phyloP scores from a whole-genome alignment of 2,888 invertebrate species.

The Tiliacea citrago region DNA sequence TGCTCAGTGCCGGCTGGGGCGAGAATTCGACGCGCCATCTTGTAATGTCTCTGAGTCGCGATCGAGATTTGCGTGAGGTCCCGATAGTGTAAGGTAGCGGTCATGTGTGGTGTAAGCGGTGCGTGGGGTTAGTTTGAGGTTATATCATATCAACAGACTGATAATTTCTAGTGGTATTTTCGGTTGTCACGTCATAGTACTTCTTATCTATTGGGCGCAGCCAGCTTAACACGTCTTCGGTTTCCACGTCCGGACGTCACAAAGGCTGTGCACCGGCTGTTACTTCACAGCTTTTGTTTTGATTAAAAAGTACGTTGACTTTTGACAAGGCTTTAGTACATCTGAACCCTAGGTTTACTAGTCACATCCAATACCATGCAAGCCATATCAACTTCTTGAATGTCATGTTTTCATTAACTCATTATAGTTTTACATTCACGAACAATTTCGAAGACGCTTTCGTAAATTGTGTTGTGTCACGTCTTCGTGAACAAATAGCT shows the following conservation, averaged over 20 bases:
- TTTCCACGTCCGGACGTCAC: too few relatives aligned
- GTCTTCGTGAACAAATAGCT: constrained; percentile 39
- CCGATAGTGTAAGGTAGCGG: constrained; percentile 24
- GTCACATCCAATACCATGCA: not conserved
- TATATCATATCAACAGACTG: not conserved
- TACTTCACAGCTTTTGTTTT: not conserved
- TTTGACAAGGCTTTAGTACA: not conserved
- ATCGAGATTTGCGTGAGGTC: constrained; percentile 31
- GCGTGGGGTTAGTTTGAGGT: not conserved
- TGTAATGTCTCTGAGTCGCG: constrained; percentile 25
- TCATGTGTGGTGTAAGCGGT: not conserved
- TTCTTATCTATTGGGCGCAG: too few relatives aligned
- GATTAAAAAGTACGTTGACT: not conserved
- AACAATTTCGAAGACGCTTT: constrained; percentile 8
- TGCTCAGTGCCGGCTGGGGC: constrained; percentile 41
- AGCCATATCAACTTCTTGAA: not conserved
- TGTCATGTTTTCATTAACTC: not conserved
- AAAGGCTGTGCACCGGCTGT: not conserved
- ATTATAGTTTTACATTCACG: constrained; percentile 3
- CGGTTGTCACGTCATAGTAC: not conserved
- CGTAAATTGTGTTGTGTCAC: constrained; percentile 26
- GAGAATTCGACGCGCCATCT: constrained; percentile 28
- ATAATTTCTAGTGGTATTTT: not conserved
- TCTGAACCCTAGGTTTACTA: too few relatives aligned
- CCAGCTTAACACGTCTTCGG: too few relatives aligned